Conservation (phyloP, 37 sponge, comb jelly and placozoan genomes). For the Halichondria panicea region DNA sequence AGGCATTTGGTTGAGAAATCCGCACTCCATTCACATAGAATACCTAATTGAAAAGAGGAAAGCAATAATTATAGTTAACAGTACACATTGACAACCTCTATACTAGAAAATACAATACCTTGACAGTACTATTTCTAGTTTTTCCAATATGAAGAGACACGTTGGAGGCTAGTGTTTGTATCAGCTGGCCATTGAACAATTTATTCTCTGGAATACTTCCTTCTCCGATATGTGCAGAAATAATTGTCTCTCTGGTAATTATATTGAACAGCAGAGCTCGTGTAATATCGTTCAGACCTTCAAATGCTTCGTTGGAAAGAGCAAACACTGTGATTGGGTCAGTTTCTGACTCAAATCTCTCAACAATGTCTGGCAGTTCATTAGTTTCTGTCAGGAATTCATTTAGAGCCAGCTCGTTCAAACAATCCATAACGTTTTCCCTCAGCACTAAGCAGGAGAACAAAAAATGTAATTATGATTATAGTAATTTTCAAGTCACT, state of each 20-base stretch:
- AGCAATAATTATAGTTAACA: no score
- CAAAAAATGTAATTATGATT: no score
- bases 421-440: conserved; percentile 19
- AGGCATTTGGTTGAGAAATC: conserved; percentile 27
- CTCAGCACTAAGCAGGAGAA: conserved; percentile 5
- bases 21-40: conserved; percentile 36
- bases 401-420: conserved; percentile 7
- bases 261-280: neutral
- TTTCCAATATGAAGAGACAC: no score
- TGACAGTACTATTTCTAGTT: no score
- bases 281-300: neutral
- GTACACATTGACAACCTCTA: no score
- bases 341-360: neutral
- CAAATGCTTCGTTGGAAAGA: conserved; percentile 49
- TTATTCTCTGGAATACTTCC: neutral
- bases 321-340: conserved; percentile 43
- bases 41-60: no score
- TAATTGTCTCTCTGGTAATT: neutral
- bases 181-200: no score
- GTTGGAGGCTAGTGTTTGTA: no score
- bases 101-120: no score
- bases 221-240: conserved; percentile 4
- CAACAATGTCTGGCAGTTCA: neutral
- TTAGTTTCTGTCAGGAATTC: neutral
- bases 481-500: conserved; percentile 4